These are phyloP conservation scores for Drosophila bifasciata DNA, from an alignment of 1,140 invertebrate genomes.

Conservation along the genomic window DNA sequence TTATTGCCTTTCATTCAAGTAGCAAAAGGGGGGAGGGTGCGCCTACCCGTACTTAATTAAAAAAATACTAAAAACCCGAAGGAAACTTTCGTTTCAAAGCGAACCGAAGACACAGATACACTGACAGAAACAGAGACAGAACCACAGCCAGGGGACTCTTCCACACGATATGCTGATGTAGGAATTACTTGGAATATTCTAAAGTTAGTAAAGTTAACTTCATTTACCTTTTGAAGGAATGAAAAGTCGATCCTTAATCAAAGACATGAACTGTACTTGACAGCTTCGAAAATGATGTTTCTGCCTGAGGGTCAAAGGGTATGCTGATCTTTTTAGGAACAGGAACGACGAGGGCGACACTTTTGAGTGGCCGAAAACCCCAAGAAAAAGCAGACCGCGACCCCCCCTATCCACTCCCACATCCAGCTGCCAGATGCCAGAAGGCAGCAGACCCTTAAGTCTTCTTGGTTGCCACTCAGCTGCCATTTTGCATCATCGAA, in stretches of 20 bases:
- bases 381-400: too few relatives aligned
- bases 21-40: neutral
- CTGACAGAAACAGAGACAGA: too few relatives aligned
- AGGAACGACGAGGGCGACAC: slow-evolving; percentile 24
- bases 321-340: too few relatives aligned
- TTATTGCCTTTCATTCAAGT: slow-evolving; percentile 47
- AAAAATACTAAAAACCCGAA: slow-evolving; percentile 25
- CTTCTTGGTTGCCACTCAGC: neutral
- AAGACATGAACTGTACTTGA: neutral
- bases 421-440: too few relatives aligned
- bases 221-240: too few relatives aligned
- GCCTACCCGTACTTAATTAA: slow-evolving; percentile 48
- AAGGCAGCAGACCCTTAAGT: neutral
- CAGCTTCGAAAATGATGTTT: slow-evolving; percentile 8
- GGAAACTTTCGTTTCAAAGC: neutral
- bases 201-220: too few relatives aligned
- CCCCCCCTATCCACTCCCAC: too few relatives aligned
- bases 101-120: neutral
- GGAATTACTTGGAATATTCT: too few relatives aligned
- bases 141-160: too few relatives aligned
- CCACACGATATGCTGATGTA: too few relatives aligned
- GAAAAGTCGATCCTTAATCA: too few relatives aligned
- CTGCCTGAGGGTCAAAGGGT: too few relatives aligned
- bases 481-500: slow-evolving; percentile 34
- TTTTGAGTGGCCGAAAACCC: slow-evolving; percentile 21